These are phyloP conservation scores for Drosophila engyochracea DNA, from an alignment of 2,888 invertebrate genomes.

Conservation along the genomic window DNA sequence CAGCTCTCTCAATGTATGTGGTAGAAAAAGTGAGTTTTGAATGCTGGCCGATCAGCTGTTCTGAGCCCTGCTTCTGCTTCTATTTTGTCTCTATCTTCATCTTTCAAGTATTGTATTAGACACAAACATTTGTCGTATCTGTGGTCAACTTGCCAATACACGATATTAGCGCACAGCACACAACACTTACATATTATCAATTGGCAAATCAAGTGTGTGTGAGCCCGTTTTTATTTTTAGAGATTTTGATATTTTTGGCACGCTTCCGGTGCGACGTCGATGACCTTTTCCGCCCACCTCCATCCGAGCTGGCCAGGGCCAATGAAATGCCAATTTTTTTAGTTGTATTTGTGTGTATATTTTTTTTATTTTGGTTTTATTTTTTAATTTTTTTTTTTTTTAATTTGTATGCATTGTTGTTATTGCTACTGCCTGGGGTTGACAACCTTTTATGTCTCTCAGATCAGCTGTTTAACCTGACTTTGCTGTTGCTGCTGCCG, in stretches of 20 bases:
- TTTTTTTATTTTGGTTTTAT: conserved; percentile 25
- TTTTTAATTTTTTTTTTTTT: conserved; percentile 7
- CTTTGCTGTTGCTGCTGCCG: conserved; percentile 37
- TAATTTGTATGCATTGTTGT: conserved; percentile 48
- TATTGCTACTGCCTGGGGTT: conserved; percentile 56
- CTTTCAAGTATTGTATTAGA: background rate
- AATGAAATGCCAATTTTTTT: conserved; percentile 50
- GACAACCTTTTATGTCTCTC: conserved; percentile 64
- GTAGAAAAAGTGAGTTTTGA: conserved; percentile 43
- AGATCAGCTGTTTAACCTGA: conserved; percentile 64
- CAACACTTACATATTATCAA: conserved; percentile 8
- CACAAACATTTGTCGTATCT: background rate
- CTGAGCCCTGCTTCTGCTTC: conserved; percentile 37
- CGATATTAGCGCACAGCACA: conserved; percentile 3
- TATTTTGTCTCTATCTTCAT: background rate
- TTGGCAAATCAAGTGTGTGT: conserved; percentile 35
- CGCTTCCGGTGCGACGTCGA: conserved; percentile 73
- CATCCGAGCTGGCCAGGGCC: conserved; percentile 47
- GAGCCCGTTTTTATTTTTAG: conserved; percentile 55
- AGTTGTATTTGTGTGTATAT: conserved; percentile 1
- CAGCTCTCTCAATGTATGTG: conserved; percentile 20
- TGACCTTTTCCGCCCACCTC: conserved; percentile 69
- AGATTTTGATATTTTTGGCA: conserved; percentile 73
- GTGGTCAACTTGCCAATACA: background rate
- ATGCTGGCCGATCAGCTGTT: conserved; percentile 40